Base-by-base conservation (phyloP, 2,888 invertebrate species). In the Glyphotaelius pellucidus region DNA sequence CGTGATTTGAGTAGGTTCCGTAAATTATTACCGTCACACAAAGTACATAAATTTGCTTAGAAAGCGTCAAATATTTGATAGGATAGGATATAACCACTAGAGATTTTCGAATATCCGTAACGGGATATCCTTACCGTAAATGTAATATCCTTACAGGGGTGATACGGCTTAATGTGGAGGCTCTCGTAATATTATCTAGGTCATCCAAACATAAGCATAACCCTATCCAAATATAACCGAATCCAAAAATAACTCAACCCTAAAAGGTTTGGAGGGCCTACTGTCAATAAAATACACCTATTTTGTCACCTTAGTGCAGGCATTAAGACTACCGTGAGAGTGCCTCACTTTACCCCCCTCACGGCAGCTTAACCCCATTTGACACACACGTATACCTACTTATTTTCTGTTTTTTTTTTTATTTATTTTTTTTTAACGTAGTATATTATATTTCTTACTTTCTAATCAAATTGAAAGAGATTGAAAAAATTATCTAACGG, bases 211-310 rank as follows among this genome's bases (percentile, higher is more conserved):
- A 67, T n/a, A 67, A 67, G 25, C 67, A n/a, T 25, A n/a, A 67
- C 67, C 67, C 67, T 25, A 25, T 67, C 67, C 67, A n/a, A 67
- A 67, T 67, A 67, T 67, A 67, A 67, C 67, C 67, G 25, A 67
- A 67, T 67, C 67, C 67, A 67, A 67, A 67, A 67, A 67, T 67
- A 67, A n/a, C 67, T 67, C 67, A n/a, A 67, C 67, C 67, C 67
- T 67, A 67, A 67, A 67, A 67, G 67, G 67, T 67, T 67, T n/a
- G 7, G 67, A 67, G 67, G 67, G 67, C 25, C n/a, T 67, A 25
- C 67, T 67, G 67, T 67, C 67, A 67, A 67, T 67, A 67, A 67
- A 25, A 9, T 67, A 67, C 25, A 25, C n/a, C 25, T 67, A 67
- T n/a, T n/a, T 25, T 67, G 67, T n/a, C 67, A 67, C 67, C 67